Percentiles rank a stretch among this genome's conserved stretches.
phyloP scores from a whole-genome alignment of 2,888 invertebrate species.

The Dynastes maya region DNA sequence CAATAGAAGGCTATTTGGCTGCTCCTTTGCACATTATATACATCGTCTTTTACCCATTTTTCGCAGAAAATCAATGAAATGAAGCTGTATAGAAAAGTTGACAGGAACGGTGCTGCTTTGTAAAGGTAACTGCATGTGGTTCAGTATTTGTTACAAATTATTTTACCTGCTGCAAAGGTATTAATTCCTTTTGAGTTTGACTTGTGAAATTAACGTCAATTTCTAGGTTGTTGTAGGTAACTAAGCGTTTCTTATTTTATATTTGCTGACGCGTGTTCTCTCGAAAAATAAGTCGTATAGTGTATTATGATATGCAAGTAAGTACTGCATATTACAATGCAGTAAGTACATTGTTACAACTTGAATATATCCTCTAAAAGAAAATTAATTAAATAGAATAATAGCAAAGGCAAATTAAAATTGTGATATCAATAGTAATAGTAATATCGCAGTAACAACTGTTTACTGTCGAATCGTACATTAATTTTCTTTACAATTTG shows the following conservation, averaged over 20 bases:
- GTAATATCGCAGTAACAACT: no score
- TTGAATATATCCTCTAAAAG: no score
- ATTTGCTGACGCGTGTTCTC: slow-evolving; percentile 31
- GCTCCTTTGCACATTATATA: slow-evolving; percentile 52
- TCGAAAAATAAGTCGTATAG: not conserved
- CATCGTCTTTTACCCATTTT: slow-evolving; percentile 58
- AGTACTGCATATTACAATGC: not conserved
- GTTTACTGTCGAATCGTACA: no score
- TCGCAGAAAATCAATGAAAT: slow-evolving; percentile 62
- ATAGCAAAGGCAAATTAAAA: no score
- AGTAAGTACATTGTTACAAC: no score
- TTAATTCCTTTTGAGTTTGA: slow-evolving; percentile 54
- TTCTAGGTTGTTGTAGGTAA: slow-evolving; percentile 33
- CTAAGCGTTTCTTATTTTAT: slow-evolving; percentile 1
- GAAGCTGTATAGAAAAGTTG: slow-evolving; percentile 61
- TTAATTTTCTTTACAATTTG: no score
- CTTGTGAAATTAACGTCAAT: slow-evolving; percentile 44
- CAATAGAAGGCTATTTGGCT: slow-evolving; percentile 61
- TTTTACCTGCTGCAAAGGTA: slow-evolving; percentile 64
- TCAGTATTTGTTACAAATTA: slow-evolving; percentile 66
- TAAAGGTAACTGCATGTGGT: slow-evolving; percentile 56
- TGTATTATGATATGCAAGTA: not conserved
- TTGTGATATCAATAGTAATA: no score
- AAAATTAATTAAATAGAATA: no score
- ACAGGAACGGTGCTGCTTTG: slow-evolving; percentile 62